Conservation (phyloP, 2,113 vertebrate species). For the Leptobrachium ailaonicum region DNA sequence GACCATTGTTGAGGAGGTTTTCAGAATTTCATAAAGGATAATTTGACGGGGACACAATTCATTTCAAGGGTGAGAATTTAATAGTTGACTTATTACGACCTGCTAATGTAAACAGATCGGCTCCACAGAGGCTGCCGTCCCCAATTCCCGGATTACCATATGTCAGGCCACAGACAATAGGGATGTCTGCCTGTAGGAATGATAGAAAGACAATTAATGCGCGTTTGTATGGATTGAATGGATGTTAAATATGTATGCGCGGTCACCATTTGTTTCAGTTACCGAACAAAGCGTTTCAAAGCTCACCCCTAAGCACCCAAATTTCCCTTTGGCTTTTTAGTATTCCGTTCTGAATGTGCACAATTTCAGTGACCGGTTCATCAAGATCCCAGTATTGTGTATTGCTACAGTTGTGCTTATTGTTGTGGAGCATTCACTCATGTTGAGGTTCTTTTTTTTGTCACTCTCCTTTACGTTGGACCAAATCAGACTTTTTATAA, state of each 20-base stretch:
- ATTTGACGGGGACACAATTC: constrained; percentile 36
- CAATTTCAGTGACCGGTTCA: too few species aligned
- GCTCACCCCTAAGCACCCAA: not conserved
- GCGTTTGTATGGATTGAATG: constrained; percentile 11
- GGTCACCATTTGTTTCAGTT: constrained; percentile 5
- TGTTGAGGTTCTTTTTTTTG: too few species aligned
- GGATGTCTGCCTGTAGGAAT: not conserved
- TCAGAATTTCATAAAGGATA: constrained; percentile 8
- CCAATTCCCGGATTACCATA: not conserved
- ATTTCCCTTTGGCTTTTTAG: not conserved
- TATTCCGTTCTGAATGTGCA: too few species aligned
- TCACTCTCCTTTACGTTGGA: too few species aligned
- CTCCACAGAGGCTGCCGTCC: constrained; percentile 1
- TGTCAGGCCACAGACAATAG: constrained; percentile 4
- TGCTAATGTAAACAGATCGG: constrained; percentile 41
- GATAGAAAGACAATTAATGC: constrained; percentile 24
- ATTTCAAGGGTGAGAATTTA: constrained; percentile 36
- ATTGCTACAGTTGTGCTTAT: too few species aligned
- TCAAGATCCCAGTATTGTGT: too few species aligned
- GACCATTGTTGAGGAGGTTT: not conserved
- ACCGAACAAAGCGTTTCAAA: not conserved
- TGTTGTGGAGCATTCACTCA: too few species aligned
- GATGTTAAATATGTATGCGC: constrained; percentile 24
- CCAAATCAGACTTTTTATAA: too few species aligned
- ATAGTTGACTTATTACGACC: constrained; percentile 41